Conservation (phyloP, 2,888 invertebrate species). For the Onthophagus sagittarius region DNA sequence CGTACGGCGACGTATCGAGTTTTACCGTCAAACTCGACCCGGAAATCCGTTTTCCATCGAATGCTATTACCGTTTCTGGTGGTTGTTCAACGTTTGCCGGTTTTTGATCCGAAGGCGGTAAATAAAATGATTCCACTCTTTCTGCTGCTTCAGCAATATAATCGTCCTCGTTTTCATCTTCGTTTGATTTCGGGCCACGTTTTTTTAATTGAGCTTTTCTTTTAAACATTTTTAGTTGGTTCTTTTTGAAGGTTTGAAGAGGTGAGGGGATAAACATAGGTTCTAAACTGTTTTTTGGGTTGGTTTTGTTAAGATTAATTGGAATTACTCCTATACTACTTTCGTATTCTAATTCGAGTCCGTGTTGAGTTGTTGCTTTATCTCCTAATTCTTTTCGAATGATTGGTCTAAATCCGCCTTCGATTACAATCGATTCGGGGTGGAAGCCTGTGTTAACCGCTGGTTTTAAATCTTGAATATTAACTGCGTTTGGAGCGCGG, state of each 20-base stretch:
- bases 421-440: slow-evolving; percentile 75
- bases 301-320: slow-evolving; percentile 35
- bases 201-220: slow-evolving; percentile 16
- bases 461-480: slow-evolving; percentile 47
- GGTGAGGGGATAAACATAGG: slow-evolving; percentile 75
- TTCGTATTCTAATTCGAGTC: slow-evolving; percentile 48
- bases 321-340: slow-evolving; percentile 50
- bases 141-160: slow-evolving; percentile 69
- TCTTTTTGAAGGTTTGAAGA: slow-evolving; percentile 38
- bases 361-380: slow-evolving; percentile 46
- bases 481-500: slow-evolving; percentile 36
- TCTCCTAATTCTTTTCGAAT: slow-evolving; percentile 56
- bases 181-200: slow-evolving; percentile 14
- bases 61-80: slow-evolving; percentile 62
- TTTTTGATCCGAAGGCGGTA: slow-evolving; percentile 63
- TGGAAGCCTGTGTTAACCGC: slow-evolving; percentile 75
- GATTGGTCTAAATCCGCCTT: slow-evolving; percentile 81
- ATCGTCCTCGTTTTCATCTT: slow-evolving; percentile 23
- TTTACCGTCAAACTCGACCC: slow-evolving; percentile 58
- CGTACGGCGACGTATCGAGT: slow-evolving; percentile 32
- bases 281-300: slow-evolving; percentile 61
- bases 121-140: slow-evolving; percentile 66
- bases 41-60: slow-evolving; percentile 71
- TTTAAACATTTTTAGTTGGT: slow-evolving; percentile 23
- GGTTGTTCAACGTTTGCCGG: slow-evolving; percentile 51